Evolutionary conservation across 2,113 vertebrate species (phyloP).

Genomic region (Dendrocopos noguchii): DNA sequence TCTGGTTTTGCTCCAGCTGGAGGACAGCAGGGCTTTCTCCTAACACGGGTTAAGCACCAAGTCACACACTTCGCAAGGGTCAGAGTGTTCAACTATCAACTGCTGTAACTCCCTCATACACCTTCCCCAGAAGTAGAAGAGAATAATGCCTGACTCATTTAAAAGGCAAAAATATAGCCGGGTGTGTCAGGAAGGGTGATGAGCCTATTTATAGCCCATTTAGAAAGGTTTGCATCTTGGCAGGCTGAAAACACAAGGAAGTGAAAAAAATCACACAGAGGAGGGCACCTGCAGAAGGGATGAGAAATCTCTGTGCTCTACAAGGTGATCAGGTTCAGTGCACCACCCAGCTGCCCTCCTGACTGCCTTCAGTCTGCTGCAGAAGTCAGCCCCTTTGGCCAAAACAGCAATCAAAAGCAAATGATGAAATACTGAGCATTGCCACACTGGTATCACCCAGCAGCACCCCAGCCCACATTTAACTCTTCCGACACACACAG

Average conservation of each 20-base stretch:
- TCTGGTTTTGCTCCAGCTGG: not conserved
- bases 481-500: not conserved
- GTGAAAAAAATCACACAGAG: not conserved
- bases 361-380: not conserved
- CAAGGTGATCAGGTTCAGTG: accelerated
- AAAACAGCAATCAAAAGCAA: not conserved
- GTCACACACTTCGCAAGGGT: not conserved
- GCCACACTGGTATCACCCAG: not conserved
- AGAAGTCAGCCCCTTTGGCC: not conserved
- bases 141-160: not conserved
- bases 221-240: not conserved
- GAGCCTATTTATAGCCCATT: not conserved
- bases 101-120: not conserved
- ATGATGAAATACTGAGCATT: not conserved
- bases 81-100: accelerated
- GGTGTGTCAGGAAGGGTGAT: not conserved
- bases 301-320: not conserved
- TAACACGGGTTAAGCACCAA: not conserved
- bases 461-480: not conserved
- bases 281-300: not conserved
- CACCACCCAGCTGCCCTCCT: not conserved
- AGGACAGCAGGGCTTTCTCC: not conserved
- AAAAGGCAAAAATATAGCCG: not conserved
- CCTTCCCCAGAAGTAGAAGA: not conserved
- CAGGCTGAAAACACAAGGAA: not conserved